Percentiles rank a stretch among this genome's conserved stretches.
These are phyloP conservation scores for Sarcophaga peregrina DNA, from an alignment of 1,140 invertebrate species.

Conservation along the genomic window DNA sequence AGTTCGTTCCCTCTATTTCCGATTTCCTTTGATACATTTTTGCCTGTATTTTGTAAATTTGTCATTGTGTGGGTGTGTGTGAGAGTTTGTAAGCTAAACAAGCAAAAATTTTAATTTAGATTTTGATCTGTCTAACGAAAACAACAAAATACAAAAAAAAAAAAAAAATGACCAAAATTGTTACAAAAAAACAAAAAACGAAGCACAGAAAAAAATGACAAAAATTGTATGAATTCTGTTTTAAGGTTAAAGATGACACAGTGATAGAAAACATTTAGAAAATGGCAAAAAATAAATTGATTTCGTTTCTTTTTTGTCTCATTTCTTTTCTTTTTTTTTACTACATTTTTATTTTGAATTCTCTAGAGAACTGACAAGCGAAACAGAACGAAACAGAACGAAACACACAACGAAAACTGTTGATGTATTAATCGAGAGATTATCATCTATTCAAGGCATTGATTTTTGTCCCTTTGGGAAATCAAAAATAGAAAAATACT, in stretches of 20 bases:
- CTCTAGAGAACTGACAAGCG: too few species aligned
- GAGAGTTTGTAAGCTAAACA: background rate
- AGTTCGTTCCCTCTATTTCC: background rate
- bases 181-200: background rate
- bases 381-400: too few species aligned
- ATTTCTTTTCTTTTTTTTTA: background rate
- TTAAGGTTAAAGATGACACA: slow-evolving; percentile 1
- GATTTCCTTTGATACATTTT: background rate
- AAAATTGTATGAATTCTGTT: background rate
- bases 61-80: too few species aligned
- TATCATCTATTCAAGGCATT: background rate
- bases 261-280: background rate
- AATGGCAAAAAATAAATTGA: background rate
- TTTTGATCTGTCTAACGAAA: background rate
- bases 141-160: too few species aligned
- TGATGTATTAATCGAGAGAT: background rate
- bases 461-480: background rate
- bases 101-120: slow-evolving; percentile 25
- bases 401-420: background rate
- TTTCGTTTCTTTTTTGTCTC: background rate
- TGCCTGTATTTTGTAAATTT: background rate
- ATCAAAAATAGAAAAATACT: too few species aligned
- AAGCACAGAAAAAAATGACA: background rate
- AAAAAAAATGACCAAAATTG: background rate
- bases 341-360: too few species aligned